A percentile compares a stretch with the other conserved stretches of the same genome.
phyloP scores from a whole-genome alignment of 2,888 invertebrate species.

The Papilio elwesi region DNA sequence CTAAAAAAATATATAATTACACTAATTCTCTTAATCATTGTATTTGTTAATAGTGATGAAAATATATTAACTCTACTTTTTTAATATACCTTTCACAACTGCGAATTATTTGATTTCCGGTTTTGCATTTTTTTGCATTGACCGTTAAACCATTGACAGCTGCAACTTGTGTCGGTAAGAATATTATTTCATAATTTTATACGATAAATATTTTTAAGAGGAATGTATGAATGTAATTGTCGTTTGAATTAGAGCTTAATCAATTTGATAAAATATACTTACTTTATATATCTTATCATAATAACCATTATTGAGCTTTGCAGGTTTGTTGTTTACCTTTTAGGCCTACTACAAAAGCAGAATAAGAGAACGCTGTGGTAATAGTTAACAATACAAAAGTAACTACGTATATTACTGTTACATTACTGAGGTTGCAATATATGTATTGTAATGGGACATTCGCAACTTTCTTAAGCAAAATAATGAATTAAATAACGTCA shows the following conservation, averaged over 20 bases:
- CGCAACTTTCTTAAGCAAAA: no score
- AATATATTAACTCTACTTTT: background rate
- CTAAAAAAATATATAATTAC: constrained; percentile 1
- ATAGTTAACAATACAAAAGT: background rate
- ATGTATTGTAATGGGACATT: no score
- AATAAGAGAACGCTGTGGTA: background rate
- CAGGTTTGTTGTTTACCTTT: background rate
- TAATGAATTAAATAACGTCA: no score
- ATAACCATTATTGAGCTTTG: background rate
- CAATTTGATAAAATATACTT: background rate
- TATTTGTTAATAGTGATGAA: background rate
- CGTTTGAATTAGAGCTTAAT: background rate
- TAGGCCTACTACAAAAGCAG: background rate
- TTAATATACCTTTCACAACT: background rate
- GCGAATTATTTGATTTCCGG: constrained; percentile 3
- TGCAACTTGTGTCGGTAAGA: background rate
- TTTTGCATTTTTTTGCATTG: background rate
- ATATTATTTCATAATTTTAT: background rate
- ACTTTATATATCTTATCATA: constrained; percentile 2
- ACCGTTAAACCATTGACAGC: background rate
- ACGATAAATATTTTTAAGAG: background rate
- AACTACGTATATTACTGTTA: background rate
- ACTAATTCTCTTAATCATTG: background rate
- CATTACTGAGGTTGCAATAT: background rate
- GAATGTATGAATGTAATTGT: background rate